Evolutionary conservation across 2,113 vertebrate species (phyloP).

Genomic region (Labrus mixtus): DNA sequence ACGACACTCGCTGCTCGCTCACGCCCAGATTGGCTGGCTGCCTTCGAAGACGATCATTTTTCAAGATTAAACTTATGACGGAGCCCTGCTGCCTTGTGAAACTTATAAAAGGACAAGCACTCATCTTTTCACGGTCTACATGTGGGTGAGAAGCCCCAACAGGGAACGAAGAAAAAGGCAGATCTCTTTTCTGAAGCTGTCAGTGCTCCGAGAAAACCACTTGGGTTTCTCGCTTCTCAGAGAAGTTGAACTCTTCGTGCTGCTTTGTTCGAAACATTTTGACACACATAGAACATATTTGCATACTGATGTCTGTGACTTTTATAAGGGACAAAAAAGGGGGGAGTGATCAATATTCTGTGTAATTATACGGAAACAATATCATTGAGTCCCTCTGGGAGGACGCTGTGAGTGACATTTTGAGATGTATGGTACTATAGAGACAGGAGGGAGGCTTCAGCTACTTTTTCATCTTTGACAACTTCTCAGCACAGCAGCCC

Average conservation of each 20-base stretch:
- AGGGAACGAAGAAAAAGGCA: slow-evolving; percentile 37
- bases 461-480: slow-evolving; percentile 63
- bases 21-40: slow-evolving; percentile 41
- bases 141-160: slow-evolving; percentile 28
- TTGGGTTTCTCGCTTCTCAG: slow-evolving; percentile 8
- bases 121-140: slow-evolving; percentile 47
- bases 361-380: slow-evolving; percentile 25
- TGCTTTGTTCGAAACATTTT: slow-evolving; percentile 16
- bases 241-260: slow-evolving; percentile 2
- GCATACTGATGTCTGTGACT: slow-evolving; percentile 7
- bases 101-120: slow-evolving; percentile 44
- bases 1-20: slow-evolving; percentile 36
- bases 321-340: slow-evolving; percentile 9
- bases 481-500: slow-evolving; percentile 43
- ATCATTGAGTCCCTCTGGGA: slow-evolving; percentile 10
- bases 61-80: slow-evolving; percentile 56
- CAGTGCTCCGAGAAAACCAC: slow-evolving; percentile 5
- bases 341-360: not conserved
- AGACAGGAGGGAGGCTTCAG: slow-evolving; percentile 40
- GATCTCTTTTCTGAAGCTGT: slow-evolving; percentile 23
- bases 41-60: slow-evolving; percentile 53
- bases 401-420: slow-evolving; percentile 41
- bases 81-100: slow-evolving; percentile 50
- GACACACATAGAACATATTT: slow-evolving; percentile 7
- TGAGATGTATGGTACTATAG: slow-evolving; percentile 26